Evolutionary conservation across 2,888 invertebrate species (phyloP), one percentile per base, ranked within the genome.

Genomic region (Synergus umbraculus): DNA sequence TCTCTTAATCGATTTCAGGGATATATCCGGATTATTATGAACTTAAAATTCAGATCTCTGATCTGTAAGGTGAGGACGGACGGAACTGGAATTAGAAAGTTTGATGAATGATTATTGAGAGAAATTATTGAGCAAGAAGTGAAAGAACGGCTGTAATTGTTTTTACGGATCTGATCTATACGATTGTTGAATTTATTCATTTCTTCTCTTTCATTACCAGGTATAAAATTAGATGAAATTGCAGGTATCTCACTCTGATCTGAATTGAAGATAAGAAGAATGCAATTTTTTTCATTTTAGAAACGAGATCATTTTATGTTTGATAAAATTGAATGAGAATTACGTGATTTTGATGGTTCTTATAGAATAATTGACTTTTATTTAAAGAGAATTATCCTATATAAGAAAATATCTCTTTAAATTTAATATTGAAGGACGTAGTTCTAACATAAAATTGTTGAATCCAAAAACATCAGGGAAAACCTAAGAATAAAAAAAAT

Each of bases 51-150:
- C 12, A 73, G 54, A 73, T 73, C 41, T 37, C 54, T 41, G 67
- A 67, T 67, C 67, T 13, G 22, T 18, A 49, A 54, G 15, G 29
- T 37, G 69, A 73, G n/a, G 54, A 73, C 54, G 46, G n/a, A 73
- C 29, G 37, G 54, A n/a, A 29, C n/a, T 44, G n/a, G 43, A 54
- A 73, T 37, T 73, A 73, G 37, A 73, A 73, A 54, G 41, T 58
- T 73, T 73, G 54, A 58, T 73, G 10, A 37, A 49, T 73, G 73
- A 10, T 73, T 73, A 73, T 73, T 73, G 41, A 37, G 37, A 73
- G 12, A 58, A 49, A 54, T 73, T 73, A 73, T 73, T 54, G 15
- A 37, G 37, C 37, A 69, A 4, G 22, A 73, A 73, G 49, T n/a
- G 29, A 29, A 73, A 73, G 49, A 73, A 54, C 29, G 5, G 15